Base-by-base conservation (phyloP, 2,797 vertebrate species). In the Coregonus sp. region DNA sequence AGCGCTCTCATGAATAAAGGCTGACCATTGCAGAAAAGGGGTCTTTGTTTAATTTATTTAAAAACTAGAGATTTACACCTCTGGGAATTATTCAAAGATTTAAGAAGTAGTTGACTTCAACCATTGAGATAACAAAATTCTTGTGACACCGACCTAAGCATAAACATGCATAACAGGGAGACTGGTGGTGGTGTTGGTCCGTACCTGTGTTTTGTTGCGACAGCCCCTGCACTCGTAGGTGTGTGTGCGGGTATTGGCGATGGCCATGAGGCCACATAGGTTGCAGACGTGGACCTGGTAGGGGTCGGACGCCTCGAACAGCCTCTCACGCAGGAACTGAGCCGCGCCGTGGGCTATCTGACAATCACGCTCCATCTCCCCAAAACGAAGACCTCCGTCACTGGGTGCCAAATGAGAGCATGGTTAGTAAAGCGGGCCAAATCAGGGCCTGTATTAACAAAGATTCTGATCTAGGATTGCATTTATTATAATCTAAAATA, bases 261-360 rank as follows among this genome's bases (percentile, higher is more conserved):
- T 99, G 0, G 98, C 98, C 97, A 99, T 99, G 73, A 99, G 96
- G 1, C 98, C 98, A 9, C 98, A 99, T 25, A 99, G 93, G 90
- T 99, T 99, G 82, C 98, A 99, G 1, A 99, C 97, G 0, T 99
- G 98, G 31, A 99, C 98, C 81, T 99, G 98, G 83, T 99, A 99
- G 0, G 98, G 98, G 81, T 99, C 98, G 0, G 98, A 99, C 0
- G 97, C 98, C 89, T 99, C 98, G 54, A 99, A 99, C 81, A 99
- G 88, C 6, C 98, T 94, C 70, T 99, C 98, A 72, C 95, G 92
- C 67, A 99, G 91, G 89, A 99, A 99, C 93, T 99, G 98, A 5
- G 98, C 98, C 0, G 98, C 98, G 20, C 98, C 98, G 0, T 99
- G 98, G 86, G 98, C 98, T 29, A 99, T 99, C 93, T 99, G 98